phyloP scores from a whole-genome alignment of 2,797 vertebrate genomes.

The Pangasius mekongensis region DNA sequence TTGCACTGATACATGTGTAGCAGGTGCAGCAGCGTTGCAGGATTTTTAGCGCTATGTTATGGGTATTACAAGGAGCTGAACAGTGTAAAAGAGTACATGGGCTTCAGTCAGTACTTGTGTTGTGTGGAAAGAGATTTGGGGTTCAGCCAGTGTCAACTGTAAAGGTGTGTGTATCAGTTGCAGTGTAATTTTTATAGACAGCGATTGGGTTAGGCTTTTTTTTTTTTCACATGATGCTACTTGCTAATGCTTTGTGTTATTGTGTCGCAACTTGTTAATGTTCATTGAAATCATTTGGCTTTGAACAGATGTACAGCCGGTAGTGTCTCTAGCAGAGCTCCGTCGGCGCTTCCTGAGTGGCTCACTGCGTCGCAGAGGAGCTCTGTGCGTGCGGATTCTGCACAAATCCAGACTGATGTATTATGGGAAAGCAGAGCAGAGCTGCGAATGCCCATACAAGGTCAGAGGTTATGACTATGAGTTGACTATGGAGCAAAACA shows the following conservation, averaged over 20 bases:
- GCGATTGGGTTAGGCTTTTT: not conserved
- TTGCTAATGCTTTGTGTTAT: not conserved
- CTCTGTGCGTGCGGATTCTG: constrained; percentile 72
- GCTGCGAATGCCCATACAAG: constrained; percentile 77
- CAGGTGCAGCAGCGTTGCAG: too few relatives aligned
- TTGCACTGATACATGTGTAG: too few relatives aligned
- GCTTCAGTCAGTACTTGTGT: not conserved
- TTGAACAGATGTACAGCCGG: constrained; percentile 57
- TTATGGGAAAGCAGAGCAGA: constrained; percentile 71
- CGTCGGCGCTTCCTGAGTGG: constrained; percentile 60
- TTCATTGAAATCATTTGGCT: not conserved
- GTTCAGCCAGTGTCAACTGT: not conserved
- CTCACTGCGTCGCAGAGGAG: constrained; percentile 37
- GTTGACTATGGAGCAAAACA: not conserved
- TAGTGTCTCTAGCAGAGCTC: constrained; percentile 65
- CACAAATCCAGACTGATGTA: constrained; percentile 75
- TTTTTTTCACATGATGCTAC: not conserved
- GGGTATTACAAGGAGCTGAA: not conserved
- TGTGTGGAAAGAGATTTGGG: not conserved
- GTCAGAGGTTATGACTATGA: constrained; percentile 56
- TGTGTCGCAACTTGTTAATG: not conserved
- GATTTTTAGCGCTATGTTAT: too few relatives aligned
- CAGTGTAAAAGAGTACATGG: not conserved
- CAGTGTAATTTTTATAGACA: not conserved
- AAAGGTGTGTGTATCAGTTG: not conserved